phyloP scores from a whole-genome alignment of 2,113 vertebrate genomes.

The Nipponia nippon region DNA sequence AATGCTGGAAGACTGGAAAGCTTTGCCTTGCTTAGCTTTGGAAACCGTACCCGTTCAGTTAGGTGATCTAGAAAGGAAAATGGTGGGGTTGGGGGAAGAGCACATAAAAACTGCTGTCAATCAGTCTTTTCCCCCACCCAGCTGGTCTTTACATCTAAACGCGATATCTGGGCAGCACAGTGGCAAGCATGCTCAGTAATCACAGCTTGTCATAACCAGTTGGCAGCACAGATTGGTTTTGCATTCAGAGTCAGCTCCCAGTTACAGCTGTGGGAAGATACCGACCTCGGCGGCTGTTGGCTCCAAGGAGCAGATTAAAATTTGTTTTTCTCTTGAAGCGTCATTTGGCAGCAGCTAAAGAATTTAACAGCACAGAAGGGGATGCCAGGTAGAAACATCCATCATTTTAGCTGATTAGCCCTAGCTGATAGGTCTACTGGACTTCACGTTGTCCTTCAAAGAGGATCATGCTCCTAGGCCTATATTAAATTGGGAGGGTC shows the following conservation, averaged over 20 bases:
- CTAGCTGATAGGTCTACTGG: background rate
- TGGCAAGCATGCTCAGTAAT: background rate
- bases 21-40: background rate
- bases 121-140: background rate
- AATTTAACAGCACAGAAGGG: background rate
- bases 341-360: background rate
- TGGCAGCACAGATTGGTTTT: background rate
- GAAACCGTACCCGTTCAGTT: background rate
- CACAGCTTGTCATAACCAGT: background rate
- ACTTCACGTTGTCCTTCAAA: background rate
- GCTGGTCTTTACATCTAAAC: background rate
- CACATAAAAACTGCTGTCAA: rapidly evolving
- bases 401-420: background rate
- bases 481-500: background rate
- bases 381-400: background rate
- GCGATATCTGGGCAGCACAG: background rate
- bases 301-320: background rate
- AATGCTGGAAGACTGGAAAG: background rate
- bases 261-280: background rate
- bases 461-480: background rate
- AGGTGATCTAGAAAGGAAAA: background rate
- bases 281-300: background rate
- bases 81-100: background rate
- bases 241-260: background rate
- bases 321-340: background rate